Conservation (phyloP, 2,888 invertebrate species). For the Drosophila paucipuncta region DNA sequence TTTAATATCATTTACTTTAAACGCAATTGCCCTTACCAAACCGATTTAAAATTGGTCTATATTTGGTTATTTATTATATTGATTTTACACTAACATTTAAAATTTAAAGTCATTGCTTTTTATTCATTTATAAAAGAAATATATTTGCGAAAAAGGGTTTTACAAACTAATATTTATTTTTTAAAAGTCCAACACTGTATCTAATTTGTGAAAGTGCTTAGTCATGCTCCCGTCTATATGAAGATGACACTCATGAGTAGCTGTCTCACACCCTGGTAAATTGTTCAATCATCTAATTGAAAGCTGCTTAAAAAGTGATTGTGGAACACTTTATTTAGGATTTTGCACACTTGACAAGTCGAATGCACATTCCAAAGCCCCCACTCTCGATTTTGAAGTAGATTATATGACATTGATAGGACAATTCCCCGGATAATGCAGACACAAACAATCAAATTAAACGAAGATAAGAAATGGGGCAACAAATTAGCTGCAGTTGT, state of each 20-base stretch:
- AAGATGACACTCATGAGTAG: conserved; percentile 16
- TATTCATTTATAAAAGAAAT: background rate
- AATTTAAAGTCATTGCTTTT: background rate
- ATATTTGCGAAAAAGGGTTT: background rate
- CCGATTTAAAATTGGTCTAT: background rate
- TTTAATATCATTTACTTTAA: background rate
- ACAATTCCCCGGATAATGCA: conserved; percentile 62
- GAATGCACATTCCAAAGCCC: background rate
- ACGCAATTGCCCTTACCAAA: background rate
- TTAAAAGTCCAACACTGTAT: background rate
- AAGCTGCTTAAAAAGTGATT: conserved; percentile 35
- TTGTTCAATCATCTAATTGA: conserved; percentile 43
- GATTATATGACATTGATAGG: conserved; percentile 54
- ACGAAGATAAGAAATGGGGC: conserved; percentile 46
- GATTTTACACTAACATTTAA: background rate
- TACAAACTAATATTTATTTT: background rate
- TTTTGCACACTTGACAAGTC: conserved; percentile 13
- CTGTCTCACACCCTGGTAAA: background rate
- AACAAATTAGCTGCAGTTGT: conserved; percentile 67
- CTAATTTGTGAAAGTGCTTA: conserved; percentile 28
- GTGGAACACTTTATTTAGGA: conserved; percentile 33
- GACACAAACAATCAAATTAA: conserved; percentile 71
- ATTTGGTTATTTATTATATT: background rate
- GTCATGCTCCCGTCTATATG: conserved; percentile 10
- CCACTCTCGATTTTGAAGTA: background rate